Percentiles rank a stretch among this genome's conserved stretches.
Evolutionary conservation across 2,888 invertebrate genomes (phyloP).

Genomic region (Cosmia trapezina): DNA sequence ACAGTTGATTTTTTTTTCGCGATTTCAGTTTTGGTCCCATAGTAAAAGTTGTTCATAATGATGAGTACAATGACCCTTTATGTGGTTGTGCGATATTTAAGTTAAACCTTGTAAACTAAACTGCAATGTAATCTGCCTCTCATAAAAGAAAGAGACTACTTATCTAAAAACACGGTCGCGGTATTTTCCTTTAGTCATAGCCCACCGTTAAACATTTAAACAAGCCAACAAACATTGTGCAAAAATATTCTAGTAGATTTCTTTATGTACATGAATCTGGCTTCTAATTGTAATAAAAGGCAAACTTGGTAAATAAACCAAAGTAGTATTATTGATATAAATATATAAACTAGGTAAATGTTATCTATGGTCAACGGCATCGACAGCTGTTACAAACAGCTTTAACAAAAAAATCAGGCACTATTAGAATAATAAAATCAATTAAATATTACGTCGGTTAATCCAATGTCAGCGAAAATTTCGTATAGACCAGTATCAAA

Average conservation of each 20-base stretch:
- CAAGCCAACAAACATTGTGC: constrained; percentile 14
- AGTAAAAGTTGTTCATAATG: no score
- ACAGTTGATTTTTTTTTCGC: no score
- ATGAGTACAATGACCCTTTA: no score
- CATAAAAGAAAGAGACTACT: no score
- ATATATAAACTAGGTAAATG: constrained; percentile 4
- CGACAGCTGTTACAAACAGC: not conserved
- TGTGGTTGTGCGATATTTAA: no score
- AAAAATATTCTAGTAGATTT: not conserved
- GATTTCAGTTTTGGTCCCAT: no score
- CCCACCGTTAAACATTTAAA: constrained; percentile 16
- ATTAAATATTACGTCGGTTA: no score
- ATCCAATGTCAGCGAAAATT: not conserved
- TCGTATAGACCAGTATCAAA: constrained; percentile 35
- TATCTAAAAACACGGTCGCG: not conserved
- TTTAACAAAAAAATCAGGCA: constrained; percentile 6
- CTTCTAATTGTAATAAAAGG: constrained; percentile 15
- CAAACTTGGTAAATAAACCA: constrained; percentile 4
- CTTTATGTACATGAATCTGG: not conserved
- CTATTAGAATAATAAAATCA: not conserved
- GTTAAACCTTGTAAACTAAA: not conserved
- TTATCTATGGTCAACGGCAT: not conserved
- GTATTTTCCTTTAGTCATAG: not conserved
- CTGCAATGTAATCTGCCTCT: no score
- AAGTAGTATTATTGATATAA: not conserved